Conservation (phyloP, 2,888 invertebrate genomes). For the Gisinianus flammeolus region DNA sequence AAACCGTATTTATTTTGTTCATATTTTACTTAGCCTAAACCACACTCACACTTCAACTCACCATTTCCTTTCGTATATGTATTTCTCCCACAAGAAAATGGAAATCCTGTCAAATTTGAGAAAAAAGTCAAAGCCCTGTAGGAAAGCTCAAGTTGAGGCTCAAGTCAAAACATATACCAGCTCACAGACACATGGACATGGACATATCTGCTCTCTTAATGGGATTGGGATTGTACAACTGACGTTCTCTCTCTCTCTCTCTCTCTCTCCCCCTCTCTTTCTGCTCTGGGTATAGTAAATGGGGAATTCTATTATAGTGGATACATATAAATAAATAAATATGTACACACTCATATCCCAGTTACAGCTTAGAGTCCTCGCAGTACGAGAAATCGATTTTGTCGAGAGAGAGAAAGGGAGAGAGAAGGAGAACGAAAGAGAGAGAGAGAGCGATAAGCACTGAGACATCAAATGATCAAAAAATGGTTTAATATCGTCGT, state of each 20-base stretch:
- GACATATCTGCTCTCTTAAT: not conserved
- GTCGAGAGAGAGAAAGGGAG: not conserved
- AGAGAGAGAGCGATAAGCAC: slow-evolving; percentile 11
- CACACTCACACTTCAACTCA: too few species aligned
- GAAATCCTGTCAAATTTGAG: not conserved
- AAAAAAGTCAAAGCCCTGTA: not conserved
- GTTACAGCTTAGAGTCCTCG: not conserved
- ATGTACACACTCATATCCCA: not conserved
- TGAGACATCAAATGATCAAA: slow-evolving; percentile 18
- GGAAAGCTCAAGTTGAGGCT: not conserved
- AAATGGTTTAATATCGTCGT: slow-evolving; percentile 22
- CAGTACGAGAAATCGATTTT: slow-evolving; percentile 4
- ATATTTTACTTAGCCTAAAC: too few species aligned
- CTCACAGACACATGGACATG: not conserved
- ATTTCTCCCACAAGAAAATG: not conserved
- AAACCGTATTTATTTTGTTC: too few species aligned
- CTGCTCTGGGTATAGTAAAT: not conserved
- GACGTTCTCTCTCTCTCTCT: too few species aligned
- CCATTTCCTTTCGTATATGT: too few species aligned
- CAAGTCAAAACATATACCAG: too few species aligned
- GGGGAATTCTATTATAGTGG: not conserved
- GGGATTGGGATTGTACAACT: not conserved
- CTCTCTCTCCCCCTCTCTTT: too few species aligned
- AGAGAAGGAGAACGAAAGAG: not conserved
- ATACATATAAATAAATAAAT: too few species aligned